Percentiles rank a stretch among this genome's conserved stretches.
phyloP scores from a whole-genome alignment of 2,797 vertebrate species.

The Varecia variegata region DNA sequence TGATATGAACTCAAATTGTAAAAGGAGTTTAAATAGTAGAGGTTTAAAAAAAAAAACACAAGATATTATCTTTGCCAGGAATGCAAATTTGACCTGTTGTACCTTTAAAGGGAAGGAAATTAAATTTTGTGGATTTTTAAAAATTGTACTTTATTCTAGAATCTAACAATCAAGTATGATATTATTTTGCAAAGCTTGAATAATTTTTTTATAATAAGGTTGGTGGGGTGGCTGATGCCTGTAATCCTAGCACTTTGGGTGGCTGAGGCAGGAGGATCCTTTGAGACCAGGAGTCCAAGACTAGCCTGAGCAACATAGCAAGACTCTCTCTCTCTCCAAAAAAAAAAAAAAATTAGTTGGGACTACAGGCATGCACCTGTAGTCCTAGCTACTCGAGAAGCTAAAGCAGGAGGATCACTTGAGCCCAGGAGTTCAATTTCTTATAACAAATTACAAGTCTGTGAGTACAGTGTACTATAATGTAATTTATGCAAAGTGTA shows the following conservation, averaged over 20 bases:
- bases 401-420: neutral
- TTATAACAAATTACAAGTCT: conserved; percentile 12
- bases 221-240: neutral
- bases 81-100: neutral
- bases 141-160: neutral
- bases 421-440: neutral
- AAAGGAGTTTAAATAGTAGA: neutral
- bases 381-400: neutral
- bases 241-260: neutral
- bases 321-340: neutral
- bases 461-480: neutral
- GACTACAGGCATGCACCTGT: neutral
- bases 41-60: neutral
- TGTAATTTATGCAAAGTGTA: conserved; percentile 39
- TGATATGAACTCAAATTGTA: conserved; percentile 20
- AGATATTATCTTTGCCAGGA: neutral
- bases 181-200: neutral
- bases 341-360: neutral
- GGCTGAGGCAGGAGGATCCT: neutral
- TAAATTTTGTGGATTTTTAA: neutral
- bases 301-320: neutral
- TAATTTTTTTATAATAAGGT: conserved; percentile 20
- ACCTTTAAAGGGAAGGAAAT: neutral
- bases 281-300: neutral
- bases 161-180: neutral